Conservation (phyloP, 1,140 invertebrate species). For the Leptopilina clavipes region DNA sequence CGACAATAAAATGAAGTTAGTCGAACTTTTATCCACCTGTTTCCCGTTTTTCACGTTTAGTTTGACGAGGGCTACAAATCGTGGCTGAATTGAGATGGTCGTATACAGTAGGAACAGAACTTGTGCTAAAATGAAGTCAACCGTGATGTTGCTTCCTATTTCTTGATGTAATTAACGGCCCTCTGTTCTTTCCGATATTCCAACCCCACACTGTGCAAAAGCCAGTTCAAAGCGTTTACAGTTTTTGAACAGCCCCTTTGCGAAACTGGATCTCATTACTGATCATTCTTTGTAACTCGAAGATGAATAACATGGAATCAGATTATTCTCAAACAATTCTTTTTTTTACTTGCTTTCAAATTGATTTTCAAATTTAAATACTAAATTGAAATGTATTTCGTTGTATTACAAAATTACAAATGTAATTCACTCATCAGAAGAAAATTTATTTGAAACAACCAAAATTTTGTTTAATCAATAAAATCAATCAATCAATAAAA, state of each 20-base stretch:
- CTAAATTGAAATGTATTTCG: too few relatives aligned
- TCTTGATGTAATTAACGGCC: constrained; percentile 29
- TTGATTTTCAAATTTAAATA: too few relatives aligned
- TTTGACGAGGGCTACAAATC: background rate
- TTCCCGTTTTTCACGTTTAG: background rate
- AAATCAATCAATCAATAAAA: too few relatives aligned
- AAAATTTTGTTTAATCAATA: too few relatives aligned
- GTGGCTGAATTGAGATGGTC: background rate
- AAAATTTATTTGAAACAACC: too few relatives aligned
- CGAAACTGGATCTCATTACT: constrained; percentile 19
- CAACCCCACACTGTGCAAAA: background rate
- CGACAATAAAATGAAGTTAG: background rate
- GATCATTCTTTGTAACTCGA: constrained; percentile 6
- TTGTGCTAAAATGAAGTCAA: constrained; percentile 15
- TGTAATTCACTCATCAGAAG: too few relatives aligned
- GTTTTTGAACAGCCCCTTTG: constrained; percentile 2
- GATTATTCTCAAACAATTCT: background rate
- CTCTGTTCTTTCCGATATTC: constrained; percentile 11
- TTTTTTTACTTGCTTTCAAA: background rate
- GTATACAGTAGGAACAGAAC: background rate
- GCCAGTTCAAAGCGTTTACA: constrained; percentile 19
- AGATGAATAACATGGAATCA: background rate
- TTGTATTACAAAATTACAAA: too few relatives aligned
- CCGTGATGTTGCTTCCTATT: constrained; percentile 12
- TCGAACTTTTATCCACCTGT: background rate